Evolutionary conservation across 2,113 vertebrate species (phyloP).

Genomic region (Chionodraco myersi): DNA sequence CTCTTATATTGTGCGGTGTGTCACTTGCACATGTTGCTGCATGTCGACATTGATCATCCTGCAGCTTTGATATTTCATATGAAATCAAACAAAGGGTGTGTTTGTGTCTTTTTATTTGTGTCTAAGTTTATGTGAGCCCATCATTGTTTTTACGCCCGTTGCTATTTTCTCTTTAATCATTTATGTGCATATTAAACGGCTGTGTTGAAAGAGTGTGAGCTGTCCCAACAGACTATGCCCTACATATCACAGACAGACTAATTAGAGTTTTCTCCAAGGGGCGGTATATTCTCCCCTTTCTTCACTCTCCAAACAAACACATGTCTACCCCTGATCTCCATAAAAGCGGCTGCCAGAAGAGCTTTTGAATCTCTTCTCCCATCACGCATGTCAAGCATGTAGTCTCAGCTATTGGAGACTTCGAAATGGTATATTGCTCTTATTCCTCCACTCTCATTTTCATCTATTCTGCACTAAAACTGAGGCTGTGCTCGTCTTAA

Average conservation of each 20-base stretch:
- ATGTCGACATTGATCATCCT: not conserved
- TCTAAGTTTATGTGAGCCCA: constrained; percentile 5
- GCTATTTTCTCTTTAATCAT: constrained; percentile 75
- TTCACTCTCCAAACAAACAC: constrained; percentile 65
- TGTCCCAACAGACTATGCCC: constrained; percentile 60
- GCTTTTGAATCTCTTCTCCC: not conserved
- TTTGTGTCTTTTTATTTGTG: not conserved
- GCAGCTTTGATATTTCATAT: constrained; percentile 8
- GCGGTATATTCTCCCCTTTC: constrained; percentile 38
- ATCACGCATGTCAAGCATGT: not conserved
- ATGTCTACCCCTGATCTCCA: constrained; percentile 27
- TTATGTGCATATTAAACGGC: constrained; percentile 76
- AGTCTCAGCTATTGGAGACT: not conserved
- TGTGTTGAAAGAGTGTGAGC: constrained; percentile 51
- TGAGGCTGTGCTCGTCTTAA: rapidly evolving
- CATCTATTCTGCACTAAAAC: not conserved
- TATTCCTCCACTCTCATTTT: constrained; percentile 1
- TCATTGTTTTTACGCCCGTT: constrained; percentile 48
- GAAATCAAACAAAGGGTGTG: constrained; percentile 15
- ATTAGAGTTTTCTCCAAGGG: constrained; percentile 63
- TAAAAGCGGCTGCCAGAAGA: constrained; percentile 17
- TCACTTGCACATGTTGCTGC: not conserved
- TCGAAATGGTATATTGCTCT: not conserved
- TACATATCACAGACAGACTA: constrained; percentile 71
- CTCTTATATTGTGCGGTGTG: not conserved